Evolutionary conservation across 2,113 vertebrate genomes (phyloP).

Genomic region (Corythornis madagascariensis): DNA sequence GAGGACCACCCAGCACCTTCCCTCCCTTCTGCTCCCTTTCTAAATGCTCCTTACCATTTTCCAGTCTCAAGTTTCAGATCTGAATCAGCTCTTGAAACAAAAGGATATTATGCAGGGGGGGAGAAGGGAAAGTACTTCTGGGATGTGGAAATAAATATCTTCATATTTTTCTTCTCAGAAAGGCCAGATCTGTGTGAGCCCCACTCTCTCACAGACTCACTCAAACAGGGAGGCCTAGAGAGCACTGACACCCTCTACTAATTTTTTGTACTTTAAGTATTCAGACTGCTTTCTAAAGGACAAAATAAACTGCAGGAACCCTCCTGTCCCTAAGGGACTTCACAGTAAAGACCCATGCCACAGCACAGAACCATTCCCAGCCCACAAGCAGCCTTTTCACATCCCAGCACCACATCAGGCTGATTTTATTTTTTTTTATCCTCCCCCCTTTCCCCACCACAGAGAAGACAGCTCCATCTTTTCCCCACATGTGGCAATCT

Average conservation of each 20-base stretch:
- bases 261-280: not conserved
- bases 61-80: not conserved
- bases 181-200: not conserved
- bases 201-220: not conserved
- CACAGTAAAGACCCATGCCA: fast-evolving
- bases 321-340: not conserved
- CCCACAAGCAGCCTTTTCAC: fast-evolving
- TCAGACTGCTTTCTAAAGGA: not conserved
- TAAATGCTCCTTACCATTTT: not conserved
- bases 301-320: not conserved
- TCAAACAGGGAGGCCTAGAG: fast-evolving
- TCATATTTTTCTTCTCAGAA: not conserved
- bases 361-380: not conserved
- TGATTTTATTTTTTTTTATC: not conserved
- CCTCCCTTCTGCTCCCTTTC: not conserved
- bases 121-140: not conserved
- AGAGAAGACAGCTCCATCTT: not conserved
- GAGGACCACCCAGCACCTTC: not conserved
- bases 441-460: not conserved
- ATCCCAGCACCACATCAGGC: not conserved
- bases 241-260: not conserved
- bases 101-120: not conserved
- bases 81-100: not conserved
- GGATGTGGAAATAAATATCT: not conserved
- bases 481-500: fast-evolving